Base-by-base conservation (phyloP, 2,113 vertebrate species). In the Podarcis raffonei region DNA sequence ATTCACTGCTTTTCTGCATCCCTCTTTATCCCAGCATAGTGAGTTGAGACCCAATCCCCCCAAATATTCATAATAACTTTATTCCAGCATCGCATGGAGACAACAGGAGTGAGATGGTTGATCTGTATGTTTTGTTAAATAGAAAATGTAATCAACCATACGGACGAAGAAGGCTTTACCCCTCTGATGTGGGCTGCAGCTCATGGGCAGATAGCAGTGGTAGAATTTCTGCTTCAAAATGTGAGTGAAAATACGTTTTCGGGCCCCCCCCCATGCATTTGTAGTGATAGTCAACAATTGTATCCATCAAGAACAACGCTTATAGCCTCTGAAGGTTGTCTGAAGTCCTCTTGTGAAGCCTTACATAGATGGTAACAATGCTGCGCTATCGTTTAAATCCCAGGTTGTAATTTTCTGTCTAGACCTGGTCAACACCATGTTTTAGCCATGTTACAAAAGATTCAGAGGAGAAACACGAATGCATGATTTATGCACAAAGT, bases 181-280 rank as follows among this genome's bases (percentile, higher is more conserved):
- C 99, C 99, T 20, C 95, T 99, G 86, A 99, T 99, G 98, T 99
- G 99, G 99, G 99, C 99, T 6, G 99, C 99, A 90, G 99, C 99
- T 93, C 99, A 99, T 59, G 99, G 99, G 84, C 99, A 99, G 93
- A 99, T 99, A 85, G 99, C 99, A 90, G 98, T 99, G 59, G 99
- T 99, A 87, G 99, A 99, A 95, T 99, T 99, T 96, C 97, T 99
- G 30, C 98, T 99, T 79, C 99, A 99, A 92, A 99, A 99, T 87
- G 99, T 99, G 97, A 95, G 98, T 88, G 82, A 94, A 95, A 94
- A 86, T 9, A 4, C 72, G 89, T 0, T 83, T 85, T 83, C n/a
- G n/a, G n/a, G n/a, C 48, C 18, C 27, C 71, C 59, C 20, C 20
- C n/a, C 30, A 39, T 72, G 16, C 18, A 57, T 68, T 30, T 37